These are phyloP conservation scores for Balearica regulorum DNA, from an alignment of 2,797 vertebrate species.

Conservation along the genomic window DNA sequence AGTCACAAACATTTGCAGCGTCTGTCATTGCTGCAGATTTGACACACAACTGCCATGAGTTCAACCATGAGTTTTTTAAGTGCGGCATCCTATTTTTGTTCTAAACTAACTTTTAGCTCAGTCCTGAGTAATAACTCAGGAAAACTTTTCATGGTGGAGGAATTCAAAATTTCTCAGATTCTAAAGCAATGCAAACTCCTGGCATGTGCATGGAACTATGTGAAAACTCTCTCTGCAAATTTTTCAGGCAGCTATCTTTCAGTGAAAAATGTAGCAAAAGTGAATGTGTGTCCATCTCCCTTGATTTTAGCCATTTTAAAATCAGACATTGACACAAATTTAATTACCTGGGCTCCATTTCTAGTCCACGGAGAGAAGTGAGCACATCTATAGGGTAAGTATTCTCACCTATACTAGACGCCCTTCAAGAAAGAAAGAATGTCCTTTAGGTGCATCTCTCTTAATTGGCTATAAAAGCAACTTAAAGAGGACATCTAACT, in stretches of 20 bases:
- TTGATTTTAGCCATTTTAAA: neutral
- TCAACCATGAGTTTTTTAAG: neutral
- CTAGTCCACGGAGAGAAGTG: neutral
- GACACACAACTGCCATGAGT: neutral
- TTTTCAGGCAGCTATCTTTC: neutral
- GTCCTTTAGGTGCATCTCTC: neutral
- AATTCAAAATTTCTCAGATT: neutral
- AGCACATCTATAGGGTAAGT: neutral
- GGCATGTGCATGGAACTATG: neutral
- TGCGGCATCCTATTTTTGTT: neutral
- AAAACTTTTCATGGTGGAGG: neutral
- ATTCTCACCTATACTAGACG: neutral
- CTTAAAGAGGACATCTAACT: neutral
- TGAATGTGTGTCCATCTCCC: neutral
- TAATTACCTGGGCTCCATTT: neutral
- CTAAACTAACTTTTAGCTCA: neutral
- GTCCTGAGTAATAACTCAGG: neutral
- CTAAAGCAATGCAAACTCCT: neutral
- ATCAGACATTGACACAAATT: neutral
- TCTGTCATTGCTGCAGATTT: neutral
- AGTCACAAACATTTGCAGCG: neutral
- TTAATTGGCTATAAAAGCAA: neutral
- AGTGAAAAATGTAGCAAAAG: neutral
- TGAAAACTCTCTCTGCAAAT: neutral
- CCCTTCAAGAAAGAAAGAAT: neutral